Evolutionary conservation across 1,140 invertebrate genomes (phyloP).

Genomic region (Nymphalis io): DNA sequence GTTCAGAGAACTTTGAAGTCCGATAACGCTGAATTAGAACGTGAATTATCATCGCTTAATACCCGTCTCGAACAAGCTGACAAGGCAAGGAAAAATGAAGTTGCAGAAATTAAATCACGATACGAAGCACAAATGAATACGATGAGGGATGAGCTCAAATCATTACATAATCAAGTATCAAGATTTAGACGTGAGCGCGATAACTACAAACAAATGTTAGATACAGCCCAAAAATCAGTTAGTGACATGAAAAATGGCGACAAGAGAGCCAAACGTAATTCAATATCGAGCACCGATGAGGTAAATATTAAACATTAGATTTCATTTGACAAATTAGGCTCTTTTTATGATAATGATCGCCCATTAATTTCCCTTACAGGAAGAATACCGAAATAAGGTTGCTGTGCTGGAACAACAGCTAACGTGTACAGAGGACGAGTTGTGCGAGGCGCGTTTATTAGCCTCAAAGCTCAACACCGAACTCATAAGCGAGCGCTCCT

Average conservation of each 20-base stretch:
- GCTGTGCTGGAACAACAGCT: conserved; percentile 89
- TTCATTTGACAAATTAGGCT: not conserved
- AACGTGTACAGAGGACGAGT: conserved; percentile 92
- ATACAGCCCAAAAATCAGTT: conserved; percentile 91
- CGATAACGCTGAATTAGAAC: conserved; percentile 87
- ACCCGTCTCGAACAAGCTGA: conserved; percentile 88
- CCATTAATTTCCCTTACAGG: conserved; percentile 44
- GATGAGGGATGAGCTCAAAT: conserved; percentile 92
- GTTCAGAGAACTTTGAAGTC: conserved; percentile 89
- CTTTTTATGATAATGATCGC: not conserved
- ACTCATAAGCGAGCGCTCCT: conserved; percentile 92
- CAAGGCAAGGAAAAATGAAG: conserved; percentile 90
- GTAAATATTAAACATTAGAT: conserved; percentile 67
- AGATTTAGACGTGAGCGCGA: conserved; percentile 94
- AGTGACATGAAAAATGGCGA: conserved; percentile 85
- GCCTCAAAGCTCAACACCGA: conserved; percentile 93
- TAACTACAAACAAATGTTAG: conserved; percentile 94
- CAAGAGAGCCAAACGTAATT: conserved; percentile 60
- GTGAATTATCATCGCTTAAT: conserved; percentile 87
- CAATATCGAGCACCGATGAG: conserved; percentile 83
- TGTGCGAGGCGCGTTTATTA: conserved; percentile 91
- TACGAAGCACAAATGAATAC: conserved; percentile 94
- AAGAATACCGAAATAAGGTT: conserved; percentile 84
- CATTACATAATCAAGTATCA: conserved; percentile 88
- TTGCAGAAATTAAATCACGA: conserved; percentile 91